These are phyloP conservation scores for Saguinus midas DNA, from an alignment of 2,113 vertebrate species.

Conservation along the genomic window DNA sequence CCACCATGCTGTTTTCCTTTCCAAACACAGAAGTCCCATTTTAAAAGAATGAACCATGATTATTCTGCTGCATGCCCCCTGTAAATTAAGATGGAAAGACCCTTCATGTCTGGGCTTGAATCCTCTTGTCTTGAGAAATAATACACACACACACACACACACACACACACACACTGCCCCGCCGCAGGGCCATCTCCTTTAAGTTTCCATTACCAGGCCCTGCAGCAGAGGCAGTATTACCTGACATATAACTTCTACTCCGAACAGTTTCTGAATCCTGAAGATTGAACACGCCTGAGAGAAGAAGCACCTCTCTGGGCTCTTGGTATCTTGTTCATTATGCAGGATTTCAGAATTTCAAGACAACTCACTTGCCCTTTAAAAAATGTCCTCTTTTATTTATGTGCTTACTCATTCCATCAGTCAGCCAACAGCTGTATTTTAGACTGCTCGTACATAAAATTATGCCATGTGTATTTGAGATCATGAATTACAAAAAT, in stretches of 20 bases:
- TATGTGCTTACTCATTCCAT: not conserved
- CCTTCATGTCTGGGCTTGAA: not conserved
- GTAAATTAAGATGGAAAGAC: not conserved
- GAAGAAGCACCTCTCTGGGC: not conserved
- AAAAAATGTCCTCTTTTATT: not conserved
- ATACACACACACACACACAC: not conserved
- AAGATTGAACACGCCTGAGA: not conserved
- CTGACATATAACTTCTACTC: not conserved
- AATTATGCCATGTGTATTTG: not conserved
- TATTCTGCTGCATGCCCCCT: not conserved
- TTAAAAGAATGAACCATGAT: not conserved
- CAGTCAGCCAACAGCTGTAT: not conserved
- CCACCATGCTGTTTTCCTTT: not conserved
- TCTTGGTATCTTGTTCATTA: not conserved
- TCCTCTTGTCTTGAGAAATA: not conserved
- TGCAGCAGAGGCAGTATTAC: not conserved
- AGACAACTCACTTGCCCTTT: not conserved
- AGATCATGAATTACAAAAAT: not conserved
- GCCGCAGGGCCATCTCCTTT: not conserved
- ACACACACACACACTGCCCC: too few species aligned
- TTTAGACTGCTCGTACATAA: not conserved
- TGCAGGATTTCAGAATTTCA: not conserved
- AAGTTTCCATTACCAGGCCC: not conserved
- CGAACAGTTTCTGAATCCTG: not conserved
- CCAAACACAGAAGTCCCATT: not conserved